Base-by-base conservation (phyloP, 2,113 vertebrate genomes). In the Nanorana parkeri region DNA sequence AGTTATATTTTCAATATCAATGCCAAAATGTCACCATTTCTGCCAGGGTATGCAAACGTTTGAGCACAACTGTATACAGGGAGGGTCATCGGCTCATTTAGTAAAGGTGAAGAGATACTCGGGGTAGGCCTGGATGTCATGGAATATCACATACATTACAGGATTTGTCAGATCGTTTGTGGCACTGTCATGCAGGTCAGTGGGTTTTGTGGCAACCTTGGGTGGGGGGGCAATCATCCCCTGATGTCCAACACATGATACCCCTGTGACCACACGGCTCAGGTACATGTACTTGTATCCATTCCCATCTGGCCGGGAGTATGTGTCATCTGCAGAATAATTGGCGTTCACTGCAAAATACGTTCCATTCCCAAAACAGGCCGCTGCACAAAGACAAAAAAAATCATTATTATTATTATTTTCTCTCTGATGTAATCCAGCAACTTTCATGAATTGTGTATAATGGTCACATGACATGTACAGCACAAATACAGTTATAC, bases 41-140 rank as follows among this genome's bases (percentile, higher is more conserved):
- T n/a, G n/a, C n/a, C n/a, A n/a, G n/a, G n/a, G n/a, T n/a, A n/a
- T n/a, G n/a, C n/a, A n/a, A n/a, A n/a, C n/a, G n/a, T n/a, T n/a
- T n/a, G n/a, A n/a, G n/a, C n/a, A n/a, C n/a, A n/a, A n/a, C n/a
- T n/a, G n/a, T n/a, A 47, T 47, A 47, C 13, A 15, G 41, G 0
- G 8, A 15, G 29, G 4, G 21, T 47, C 41, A 47, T 1, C 10
- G 13, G 41, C 6, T 5, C 84, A 88, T 3, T 3, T 17, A 63
- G 20, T 88, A 83, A 96, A 96, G 32, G 90, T 95, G 84, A 97
- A 96, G 36, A 96, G 87, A 58, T 96, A 95, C 68, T 96, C 92
- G 15, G 96, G 96, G 83, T 94, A 97, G 1, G 95, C 94, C 19
- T 95, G 91, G 74, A 68, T 86, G 84, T 97, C 95, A 36, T 85